phyloP scores from a whole-genome alignment of 2,797 vertebrate species.

The Synaphobranchus kaupii region DNA sequence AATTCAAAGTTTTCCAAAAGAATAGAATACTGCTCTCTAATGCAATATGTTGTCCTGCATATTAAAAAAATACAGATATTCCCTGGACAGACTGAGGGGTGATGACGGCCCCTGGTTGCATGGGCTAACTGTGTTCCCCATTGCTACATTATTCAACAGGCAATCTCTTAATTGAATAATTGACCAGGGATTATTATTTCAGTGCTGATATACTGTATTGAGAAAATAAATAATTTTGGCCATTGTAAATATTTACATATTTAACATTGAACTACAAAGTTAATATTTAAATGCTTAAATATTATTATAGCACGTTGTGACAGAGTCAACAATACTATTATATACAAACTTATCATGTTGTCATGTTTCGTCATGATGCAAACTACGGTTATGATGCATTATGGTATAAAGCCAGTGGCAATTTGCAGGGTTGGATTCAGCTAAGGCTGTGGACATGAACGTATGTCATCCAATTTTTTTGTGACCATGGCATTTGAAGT shows the following conservation, averaged over 20 bases:
- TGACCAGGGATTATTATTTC: not conserved
- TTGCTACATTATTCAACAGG: not conserved
- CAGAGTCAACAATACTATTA: not conserved
- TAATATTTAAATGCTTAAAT: not conserved
- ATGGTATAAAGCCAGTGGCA: not conserved
- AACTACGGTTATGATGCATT: not conserved
- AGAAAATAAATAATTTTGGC: not conserved
- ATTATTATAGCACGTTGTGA: not conserved
- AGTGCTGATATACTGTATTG: not conserved
- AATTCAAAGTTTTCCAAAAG: too few relatives aligned
- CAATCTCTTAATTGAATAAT: not conserved
- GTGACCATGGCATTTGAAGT: too few relatives aligned
- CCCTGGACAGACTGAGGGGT: not conserved
- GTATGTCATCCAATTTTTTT: too few relatives aligned
- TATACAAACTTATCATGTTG: not conserved
- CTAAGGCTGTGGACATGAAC: too few relatives aligned
- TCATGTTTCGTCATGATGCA: not conserved
- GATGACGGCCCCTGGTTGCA: not conserved
- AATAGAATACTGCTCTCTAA: too few relatives aligned
- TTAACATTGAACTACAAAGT: not conserved
- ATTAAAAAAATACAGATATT: not conserved
- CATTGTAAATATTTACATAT: not conserved
- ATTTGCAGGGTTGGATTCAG: not conserved
- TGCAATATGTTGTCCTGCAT: too few relatives aligned
- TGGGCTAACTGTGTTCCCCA: not conserved